Conservation (phyloP, 2,888 invertebrate species). For the Seladonia tumulorum region DNA sequence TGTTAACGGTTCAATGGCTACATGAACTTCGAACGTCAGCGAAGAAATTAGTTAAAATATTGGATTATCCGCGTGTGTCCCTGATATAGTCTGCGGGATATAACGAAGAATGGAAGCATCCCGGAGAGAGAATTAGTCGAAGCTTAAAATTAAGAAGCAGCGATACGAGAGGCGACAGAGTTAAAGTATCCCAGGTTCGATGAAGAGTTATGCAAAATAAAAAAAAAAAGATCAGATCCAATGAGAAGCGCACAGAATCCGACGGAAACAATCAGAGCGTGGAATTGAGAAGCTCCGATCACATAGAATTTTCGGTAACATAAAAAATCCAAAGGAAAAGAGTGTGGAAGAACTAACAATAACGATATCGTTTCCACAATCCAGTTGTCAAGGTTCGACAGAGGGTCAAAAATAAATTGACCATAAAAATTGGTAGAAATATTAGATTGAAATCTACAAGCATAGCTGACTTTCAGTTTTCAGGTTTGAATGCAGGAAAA, state of each 20-base stretch:
- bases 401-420: no score
- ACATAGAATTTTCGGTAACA: background rate
- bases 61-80: background rate
- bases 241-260: background rate
- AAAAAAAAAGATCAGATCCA: background rate
- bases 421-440: no score
- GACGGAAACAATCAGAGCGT: background rate
- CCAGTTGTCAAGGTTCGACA: background rate
- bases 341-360: no score
- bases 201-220: background rate
- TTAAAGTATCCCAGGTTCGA: background rate
- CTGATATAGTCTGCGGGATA: background rate
- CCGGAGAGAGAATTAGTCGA: background rate
- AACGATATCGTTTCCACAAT: no score
- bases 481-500: no score
- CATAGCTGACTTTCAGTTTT: no score
- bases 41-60: background rate
- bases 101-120: background rate
- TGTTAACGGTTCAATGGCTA: background rate
- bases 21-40: background rate
- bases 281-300: background rate
- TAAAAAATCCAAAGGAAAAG: background rate
- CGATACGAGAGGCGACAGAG: background rate
- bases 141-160: background rate
- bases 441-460: no score